Evolutionary conservation across 2,113 vertebrate genomes (phyloP), one percentile per base, ranked within the genome.

Genomic region (Heptranchias perlo): DNA sequence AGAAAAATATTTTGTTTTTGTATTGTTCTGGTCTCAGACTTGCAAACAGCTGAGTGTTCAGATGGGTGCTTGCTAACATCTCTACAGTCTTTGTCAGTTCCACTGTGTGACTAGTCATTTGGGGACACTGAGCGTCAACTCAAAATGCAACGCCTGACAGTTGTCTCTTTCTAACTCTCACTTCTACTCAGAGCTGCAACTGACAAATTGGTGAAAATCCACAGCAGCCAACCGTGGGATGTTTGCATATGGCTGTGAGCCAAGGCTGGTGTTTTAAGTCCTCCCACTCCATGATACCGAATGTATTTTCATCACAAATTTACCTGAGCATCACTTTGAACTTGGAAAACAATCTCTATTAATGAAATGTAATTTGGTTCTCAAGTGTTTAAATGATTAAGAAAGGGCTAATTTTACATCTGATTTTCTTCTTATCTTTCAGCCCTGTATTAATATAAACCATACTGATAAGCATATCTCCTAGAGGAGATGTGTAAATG

Each of bases 301-400:
- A 91, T 61, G 87, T n/a, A 58, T 58, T 92, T 58, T 61, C 28
- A n/a, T 89, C 21, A 61, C 11, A 61, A 58, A 61, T 16, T 35
- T 92, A 58, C 28, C 31, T 58, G 54, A 61, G 14, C 14, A 6
- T n/a, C 13, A n/a, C 14, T 31, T 52, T 35, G 31, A 61, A 54
- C 28, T 92, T 92, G 87, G 31, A 58, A 92, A 92, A n/a, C 54
- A n/a, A 92, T n/a, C 35, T 5, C 31, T 92, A 0, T 35, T 92
- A 35, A 82, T 58, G 54, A 92, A 92, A 31, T 92, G 31, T 92
- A 92, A 92, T 92, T 87, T 61, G 54, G 28, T 31, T 92, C 52
- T 16, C 54, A 61, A 61, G 13, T 35, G 35, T 92, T 92, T 5
- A 54, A n/a, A 61, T 91, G 87, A 87, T 87, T 91, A 58, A 92